Evolutionary conservation across 1,140 invertebrate genomes (phyloP).

Genomic region (Elymnias hypermnestra): DNA sequence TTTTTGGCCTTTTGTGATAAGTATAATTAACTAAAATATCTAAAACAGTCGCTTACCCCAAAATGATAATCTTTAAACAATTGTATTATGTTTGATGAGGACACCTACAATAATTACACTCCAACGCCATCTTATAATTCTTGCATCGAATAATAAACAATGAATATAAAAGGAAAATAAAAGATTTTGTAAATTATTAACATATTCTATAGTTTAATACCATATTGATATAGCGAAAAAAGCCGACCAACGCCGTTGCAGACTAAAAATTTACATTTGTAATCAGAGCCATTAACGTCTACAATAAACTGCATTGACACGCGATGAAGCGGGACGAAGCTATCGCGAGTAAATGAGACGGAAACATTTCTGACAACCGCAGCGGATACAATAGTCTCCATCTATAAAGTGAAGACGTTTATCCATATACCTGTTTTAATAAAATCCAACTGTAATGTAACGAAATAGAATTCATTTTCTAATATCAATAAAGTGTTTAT

Average conservation of each 20-base stretch:
- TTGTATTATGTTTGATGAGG: conserved; percentile 5
- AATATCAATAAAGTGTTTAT: conserved; percentile 12
- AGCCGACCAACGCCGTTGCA: conserved; percentile 66
- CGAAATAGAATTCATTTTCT: conserved; percentile 24
- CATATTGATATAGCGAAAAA: conserved; percentile 68
- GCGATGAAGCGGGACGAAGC: conserved; percentile 45
- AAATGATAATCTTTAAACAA: conserved; percentile 20
- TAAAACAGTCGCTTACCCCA: conserved; percentile 13
- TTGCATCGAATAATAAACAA: background rate
- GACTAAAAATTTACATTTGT: conserved; percentile 75
- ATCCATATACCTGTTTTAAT: conserved; percentile 19
- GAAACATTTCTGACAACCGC: conserved; percentile 35
- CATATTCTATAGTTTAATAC: conserved; percentile 70
- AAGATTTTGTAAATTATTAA: conserved; percentile 44
- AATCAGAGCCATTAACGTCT: conserved; percentile 72
- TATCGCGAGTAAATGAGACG: conserved; percentile 46
- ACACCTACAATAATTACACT: conserved; percentile 1
- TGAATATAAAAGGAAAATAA: conserved; percentile 22
- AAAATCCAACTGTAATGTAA: conserved; percentile 34
- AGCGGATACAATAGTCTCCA: conserved; percentile 53
- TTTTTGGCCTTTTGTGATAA: background rate
- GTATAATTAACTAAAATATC: conserved; percentile 4
- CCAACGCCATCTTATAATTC: conserved; percentile 8
- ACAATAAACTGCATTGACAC: conserved; percentile 74
- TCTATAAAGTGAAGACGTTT: conserved; percentile 28